phyloP scores from a whole-genome alignment of 1,140 invertebrate species.

The Cydia splendana region DNA sequence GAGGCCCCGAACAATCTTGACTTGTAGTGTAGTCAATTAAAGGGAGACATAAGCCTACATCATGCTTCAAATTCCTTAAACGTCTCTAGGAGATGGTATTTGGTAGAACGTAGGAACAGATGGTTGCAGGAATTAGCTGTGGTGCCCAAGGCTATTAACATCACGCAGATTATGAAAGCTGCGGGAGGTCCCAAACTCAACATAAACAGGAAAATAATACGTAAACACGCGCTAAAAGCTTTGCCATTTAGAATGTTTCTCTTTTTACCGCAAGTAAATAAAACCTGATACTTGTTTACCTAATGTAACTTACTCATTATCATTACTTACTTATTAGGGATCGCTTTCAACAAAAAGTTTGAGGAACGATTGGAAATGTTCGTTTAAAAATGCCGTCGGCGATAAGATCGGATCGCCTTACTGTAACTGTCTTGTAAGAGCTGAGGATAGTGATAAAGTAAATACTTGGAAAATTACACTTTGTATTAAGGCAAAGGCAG shows the following conservation, averaged over 20 bases:
- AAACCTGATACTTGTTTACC: constrained; percentile 25
- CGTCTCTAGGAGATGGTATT: neutral
- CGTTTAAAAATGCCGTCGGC: constrained; percentile 10
- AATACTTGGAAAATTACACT: constrained; percentile 66
- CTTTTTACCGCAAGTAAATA: constrained; percentile 26
- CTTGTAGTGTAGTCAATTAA: too few species aligned
- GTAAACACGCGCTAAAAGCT: constrained; percentile 39
- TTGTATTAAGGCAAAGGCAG: constrained; percentile 56
- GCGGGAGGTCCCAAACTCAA: constrained; percentile 53
- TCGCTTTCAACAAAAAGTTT: constrained; percentile 15
- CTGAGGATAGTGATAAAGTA: constrained; percentile 46
- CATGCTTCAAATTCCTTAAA: too few species aligned
- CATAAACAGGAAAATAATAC: constrained; percentile 46
- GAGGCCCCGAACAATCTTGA: too few species aligned
- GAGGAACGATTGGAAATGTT: neutral
- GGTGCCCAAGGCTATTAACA: neutral
- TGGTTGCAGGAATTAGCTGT: neutral
- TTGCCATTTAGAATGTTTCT: constrained; percentile 39
- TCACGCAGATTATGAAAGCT: constrained; percentile 26
- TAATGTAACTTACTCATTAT: constrained; percentile 24
- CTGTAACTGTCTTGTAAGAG: constrained; percentile 23
- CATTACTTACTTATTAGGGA: neutral
- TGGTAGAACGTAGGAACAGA: neutral
- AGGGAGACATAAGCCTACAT: too few species aligned
- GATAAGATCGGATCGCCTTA: constrained; percentile 10